Base-by-base conservation (phyloP, 2,888 invertebrate genomes). In the Sinodicranocentrus sp. region DNA sequence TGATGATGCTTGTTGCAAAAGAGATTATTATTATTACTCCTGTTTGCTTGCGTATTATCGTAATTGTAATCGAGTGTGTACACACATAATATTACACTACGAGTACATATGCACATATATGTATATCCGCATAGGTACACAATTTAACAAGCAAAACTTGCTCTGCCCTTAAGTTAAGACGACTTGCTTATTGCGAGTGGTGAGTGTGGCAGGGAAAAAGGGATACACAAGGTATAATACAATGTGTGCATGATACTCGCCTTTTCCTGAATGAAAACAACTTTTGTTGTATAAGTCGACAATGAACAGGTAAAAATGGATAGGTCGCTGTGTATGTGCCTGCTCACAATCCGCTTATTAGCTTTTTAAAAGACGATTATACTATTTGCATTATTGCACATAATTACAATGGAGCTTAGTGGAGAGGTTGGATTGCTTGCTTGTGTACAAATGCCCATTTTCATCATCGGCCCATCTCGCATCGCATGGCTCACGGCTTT, bases 341-440 rank as follows among this genome's bases (percentile, higher is more conserved):
- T 28, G 63, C 63, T 28, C 63, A 19, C 67, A 70, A 70, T 70
- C 63, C 70, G 72, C 79, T 84, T 80, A 86, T 86, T 86, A 86
- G 68, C 85, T 86, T 86, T 86, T 86, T 84, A 86, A 84, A 84
- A 82, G 85, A 78, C 82, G 84, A 86, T 86, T 86, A 84, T 48
- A 84, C 82, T 86, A 84, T 86, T 86, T 86, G 85, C 85, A 86
- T 86, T 86, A 86, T 86, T 84, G 82, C 84, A 84, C 82, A 78
- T 86, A 86, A 86, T 86, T 84, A 84, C 84, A 82, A 82, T 84
- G 75, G 80, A 80, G 63, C 23, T 54, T 21, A 63, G 65, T 54
- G 65, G 21, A 67, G 72, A 80, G 79, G 78, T 78, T 78, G 78
- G 78, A 77, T 33, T 33, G 33, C 33, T 33, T 33, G 33, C 33